These are phyloP conservation scores for Tipula unca DNA, from an alignment of 2,888 invertebrate species.

Conservation along the genomic window DNA sequence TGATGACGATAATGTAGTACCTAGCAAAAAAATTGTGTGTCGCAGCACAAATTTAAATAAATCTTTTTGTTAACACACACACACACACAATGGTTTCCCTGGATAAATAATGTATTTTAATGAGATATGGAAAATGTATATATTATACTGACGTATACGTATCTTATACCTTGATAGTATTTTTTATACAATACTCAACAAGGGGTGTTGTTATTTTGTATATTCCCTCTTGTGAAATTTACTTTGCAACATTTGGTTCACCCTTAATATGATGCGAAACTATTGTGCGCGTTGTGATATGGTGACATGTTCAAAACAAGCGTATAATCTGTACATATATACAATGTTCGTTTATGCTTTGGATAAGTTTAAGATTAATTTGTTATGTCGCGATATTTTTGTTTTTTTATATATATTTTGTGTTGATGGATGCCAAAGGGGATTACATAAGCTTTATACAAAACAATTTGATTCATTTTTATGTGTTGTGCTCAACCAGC, in stretches of 20 bases:
- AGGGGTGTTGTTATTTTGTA: background rate
- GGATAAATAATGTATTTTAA: background rate
- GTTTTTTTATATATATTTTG: background rate
- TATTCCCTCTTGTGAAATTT: background rate
- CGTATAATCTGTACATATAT: background rate
- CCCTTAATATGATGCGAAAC: background rate
- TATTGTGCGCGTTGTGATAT: background rate
- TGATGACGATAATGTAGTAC: background rate
- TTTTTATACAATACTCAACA: background rate
- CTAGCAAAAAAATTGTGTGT: background rate
- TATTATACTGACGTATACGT: background rate
- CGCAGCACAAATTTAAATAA: background rate
- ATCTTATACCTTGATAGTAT: background rate
- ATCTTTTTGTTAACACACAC: background rate
- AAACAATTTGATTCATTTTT: background rate
- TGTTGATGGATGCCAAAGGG: background rate
- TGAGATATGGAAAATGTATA: background rate
- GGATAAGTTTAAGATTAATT: background rate
- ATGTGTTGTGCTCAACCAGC: background rate
- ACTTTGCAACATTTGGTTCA: background rate
- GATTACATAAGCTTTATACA: background rate
- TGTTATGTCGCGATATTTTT: background rate
- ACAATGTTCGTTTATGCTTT: background rate
- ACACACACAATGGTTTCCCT: background rate
- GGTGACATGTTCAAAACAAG: background rate